These are phyloP conservation scores for Menura novaehollandiae DNA, from an alignment of 2,113 vertebrate species.

Conservation along the genomic window DNA sequence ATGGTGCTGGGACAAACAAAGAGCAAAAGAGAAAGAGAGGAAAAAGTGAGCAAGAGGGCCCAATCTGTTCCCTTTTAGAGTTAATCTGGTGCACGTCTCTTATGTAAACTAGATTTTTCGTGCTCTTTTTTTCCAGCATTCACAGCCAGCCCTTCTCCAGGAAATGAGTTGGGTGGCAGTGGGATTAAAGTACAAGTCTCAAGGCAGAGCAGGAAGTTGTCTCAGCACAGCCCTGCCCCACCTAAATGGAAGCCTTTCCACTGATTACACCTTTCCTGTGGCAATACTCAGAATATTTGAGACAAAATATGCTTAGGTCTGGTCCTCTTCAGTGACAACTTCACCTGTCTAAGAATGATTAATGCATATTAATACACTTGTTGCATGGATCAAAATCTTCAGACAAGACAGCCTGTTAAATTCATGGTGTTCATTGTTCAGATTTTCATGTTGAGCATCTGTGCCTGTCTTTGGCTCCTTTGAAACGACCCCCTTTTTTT, in stretches of 20 bases:
- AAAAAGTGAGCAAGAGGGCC: accelerated
- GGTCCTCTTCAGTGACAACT: not conserved
- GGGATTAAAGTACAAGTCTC: not conserved
- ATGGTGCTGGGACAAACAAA: not conserved
- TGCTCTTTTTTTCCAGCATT: accelerated
- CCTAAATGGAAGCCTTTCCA: not conserved
- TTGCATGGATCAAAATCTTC: not conserved
- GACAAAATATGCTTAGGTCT: not conserved
- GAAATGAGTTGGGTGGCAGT: not conserved
- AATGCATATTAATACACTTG: not conserved
- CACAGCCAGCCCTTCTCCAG: not conserved
- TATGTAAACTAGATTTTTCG: not conserved
- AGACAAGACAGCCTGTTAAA: not conserved
- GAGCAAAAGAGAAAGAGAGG: not conserved
- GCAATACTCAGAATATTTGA: not conserved
- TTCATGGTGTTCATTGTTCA: not conserved
- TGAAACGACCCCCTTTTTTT: not conserved
- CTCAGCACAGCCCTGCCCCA: not conserved
- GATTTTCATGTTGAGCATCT: not conserved
- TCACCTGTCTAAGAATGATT: not conserved
- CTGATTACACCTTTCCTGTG: no score
- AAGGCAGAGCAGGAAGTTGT: not conserved
- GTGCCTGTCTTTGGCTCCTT: accelerated
- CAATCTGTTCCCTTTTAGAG: not conserved
- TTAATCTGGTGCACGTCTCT: no score